These are phyloP conservation scores for Chunga burmeisteri DNA, from an alignment of 2,113 vertebrate species.

Conservation along the genomic window DNA sequence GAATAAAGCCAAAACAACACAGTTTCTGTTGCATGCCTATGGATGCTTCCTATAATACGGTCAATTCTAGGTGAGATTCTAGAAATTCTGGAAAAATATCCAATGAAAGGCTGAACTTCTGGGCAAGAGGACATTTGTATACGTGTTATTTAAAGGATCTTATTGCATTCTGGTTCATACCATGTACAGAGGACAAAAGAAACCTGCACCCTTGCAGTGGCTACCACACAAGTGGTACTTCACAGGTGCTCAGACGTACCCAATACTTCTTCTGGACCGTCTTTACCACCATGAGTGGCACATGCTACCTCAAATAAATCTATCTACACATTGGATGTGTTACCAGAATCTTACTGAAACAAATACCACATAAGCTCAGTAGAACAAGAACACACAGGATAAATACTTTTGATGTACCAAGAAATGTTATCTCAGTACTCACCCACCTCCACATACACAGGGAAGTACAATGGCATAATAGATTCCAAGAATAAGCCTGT, in stretches of 20 bases:
- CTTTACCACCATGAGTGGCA: background rate
- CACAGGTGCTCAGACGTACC: background rate
- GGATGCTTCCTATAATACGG: background rate
- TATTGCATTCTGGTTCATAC: background rate
- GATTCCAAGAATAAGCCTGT: background rate
- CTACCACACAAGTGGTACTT: background rate
- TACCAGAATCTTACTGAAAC: background rate
- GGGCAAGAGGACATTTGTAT: background rate
- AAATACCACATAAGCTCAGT: background rate
- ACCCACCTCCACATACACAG: fast-evolving
- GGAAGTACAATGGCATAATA: background rate
- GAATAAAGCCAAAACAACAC: background rate
- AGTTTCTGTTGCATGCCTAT: background rate
- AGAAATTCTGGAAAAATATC: background rate
- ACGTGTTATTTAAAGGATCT: background rate
- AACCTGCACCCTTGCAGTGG: background rate
- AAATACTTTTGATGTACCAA: background rate
- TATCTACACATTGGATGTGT: background rate
- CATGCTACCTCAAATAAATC: background rate
- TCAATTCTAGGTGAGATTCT: background rate
- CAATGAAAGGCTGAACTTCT: background rate
- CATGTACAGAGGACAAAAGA: background rate
- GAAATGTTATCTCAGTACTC: background rate
- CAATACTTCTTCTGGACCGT: background rate
- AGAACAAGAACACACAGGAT: background rate